Evolutionary conservation across 2,113 vertebrate genomes (phyloP).

Genomic region (Mungos mungo): DNA sequence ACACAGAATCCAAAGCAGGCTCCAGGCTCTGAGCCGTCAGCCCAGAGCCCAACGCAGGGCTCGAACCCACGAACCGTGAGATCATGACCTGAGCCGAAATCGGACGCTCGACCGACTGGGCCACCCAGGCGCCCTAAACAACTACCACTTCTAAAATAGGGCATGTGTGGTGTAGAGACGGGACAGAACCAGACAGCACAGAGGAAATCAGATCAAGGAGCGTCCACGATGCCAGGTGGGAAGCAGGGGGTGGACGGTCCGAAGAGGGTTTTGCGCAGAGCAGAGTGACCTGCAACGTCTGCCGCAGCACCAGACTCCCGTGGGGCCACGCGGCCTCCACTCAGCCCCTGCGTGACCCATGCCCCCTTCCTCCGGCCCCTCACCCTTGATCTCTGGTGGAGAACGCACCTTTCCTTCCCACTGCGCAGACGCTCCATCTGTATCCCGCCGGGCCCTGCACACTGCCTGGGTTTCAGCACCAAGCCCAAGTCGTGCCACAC

Average conservation of each 20-base stretch:
- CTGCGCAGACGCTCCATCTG: not conserved
- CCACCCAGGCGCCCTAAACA: too few species aligned
- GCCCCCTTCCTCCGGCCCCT: not conserved
- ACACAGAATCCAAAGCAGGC: too few species aligned
- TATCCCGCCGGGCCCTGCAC: fast-evolving
- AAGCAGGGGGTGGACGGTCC: not conserved
- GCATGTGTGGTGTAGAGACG: not conserved
- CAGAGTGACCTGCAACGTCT: not conserved
- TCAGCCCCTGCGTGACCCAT: not conserved
- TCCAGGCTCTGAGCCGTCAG: too few species aligned
- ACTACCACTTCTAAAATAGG: not conserved
- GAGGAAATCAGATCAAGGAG: not conserved
- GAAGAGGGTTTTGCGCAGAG: not conserved
- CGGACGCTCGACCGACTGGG: too few species aligned
- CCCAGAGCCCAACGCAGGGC: too few species aligned
- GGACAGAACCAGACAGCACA: not conserved
- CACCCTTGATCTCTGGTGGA: not conserved
- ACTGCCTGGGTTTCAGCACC: not conserved
- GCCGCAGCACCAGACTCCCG: not conserved
- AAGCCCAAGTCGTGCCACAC: not conserved
- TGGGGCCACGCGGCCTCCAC: not conserved
- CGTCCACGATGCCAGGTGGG: not conserved
- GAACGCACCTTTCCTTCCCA: not conserved
- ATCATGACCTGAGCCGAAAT: too few species aligned
- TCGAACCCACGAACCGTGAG: too few species aligned